Evolutionary conservation across 2,797 vertebrate species (phyloP), one percentile per base, ranked within the genome.

Genomic region (Bovichtus diacanthus): DNA sequence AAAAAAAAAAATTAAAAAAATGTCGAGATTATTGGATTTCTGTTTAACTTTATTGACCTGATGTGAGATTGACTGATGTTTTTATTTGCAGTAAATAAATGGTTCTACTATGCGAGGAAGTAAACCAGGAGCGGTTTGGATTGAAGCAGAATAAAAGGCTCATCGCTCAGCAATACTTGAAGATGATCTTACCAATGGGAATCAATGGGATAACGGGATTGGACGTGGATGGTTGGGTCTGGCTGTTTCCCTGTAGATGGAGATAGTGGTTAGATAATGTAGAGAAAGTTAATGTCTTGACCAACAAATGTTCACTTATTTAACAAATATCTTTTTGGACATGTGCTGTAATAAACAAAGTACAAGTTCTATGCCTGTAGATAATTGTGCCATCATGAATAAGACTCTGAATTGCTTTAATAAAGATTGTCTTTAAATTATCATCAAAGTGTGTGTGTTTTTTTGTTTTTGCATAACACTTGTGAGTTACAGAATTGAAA

Each of bases 31-130:
- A 12, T 49, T 70, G 0, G 39, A 62, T 69, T 70, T 43, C 54
- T 55, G 19, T 29, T 72, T n/a, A 77, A 27, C n/a, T 25, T 23
- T 0, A 49, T 9, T 59, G 29, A 29, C 59, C 7, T 55, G 29
- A 50, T 50, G 15, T 55, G 38, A 54, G 11, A 29, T 5, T 46
- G n/a, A 69, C 10, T 36, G 9, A 65, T 64, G 19, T 63, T 51
- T 82, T 38, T 9, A 63, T 87, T 81, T 67, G 18, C 94, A 99
- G 97, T 98, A 59, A 96, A 99, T 86, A 96, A 96, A 80, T 99
- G 97, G 96, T 98, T 96, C 90, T 97, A 97, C 94, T 95, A 94
- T 78, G 92, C 96, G 92, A 96, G 87, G 74, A 96, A 97, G 84
- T 93, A 78, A 92, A 76, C 44, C 63, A 49, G 53, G 13, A 72